Evolutionary conservation across 2,113 vertebrate species (phyloP).

Genomic region (Pollachius pollachius): DNA sequence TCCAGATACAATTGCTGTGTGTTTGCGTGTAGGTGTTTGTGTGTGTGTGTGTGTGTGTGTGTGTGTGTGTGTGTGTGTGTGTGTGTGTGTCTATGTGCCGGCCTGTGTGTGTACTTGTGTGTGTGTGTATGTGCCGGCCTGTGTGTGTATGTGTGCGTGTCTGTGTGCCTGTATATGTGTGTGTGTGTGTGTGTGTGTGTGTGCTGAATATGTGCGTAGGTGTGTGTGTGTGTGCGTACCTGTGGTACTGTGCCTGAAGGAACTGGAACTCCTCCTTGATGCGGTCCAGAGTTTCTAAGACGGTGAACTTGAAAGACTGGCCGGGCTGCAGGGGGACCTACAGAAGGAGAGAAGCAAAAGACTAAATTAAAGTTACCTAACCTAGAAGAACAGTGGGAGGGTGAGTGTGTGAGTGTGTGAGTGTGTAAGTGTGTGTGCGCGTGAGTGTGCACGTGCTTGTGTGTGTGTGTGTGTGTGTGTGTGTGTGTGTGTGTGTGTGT

Average conservation of each 20-base stretch:
- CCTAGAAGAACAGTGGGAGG: background rate
- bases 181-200: background rate
- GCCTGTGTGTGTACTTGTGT: too few relatives aligned
- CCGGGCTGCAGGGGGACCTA: conserved; percentile 84
- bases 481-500: conserved; percentile 8
- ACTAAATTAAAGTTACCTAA: background rate
- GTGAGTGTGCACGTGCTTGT: too few relatives aligned
- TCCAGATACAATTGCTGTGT: background rate
- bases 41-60: too few relatives aligned
- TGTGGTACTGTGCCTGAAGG: conserved; percentile 90
- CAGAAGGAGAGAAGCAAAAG: background rate
- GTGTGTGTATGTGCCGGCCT: too few relatives aligned
- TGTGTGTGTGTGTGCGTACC: conserved; percentile 61
- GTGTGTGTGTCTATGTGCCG: too few relatives aligned
- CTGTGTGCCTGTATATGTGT: background rate
- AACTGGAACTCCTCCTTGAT: conserved; percentile 94
- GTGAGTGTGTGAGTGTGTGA: background rate
- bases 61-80: too few relatives aligned
- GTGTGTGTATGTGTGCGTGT: background rate
- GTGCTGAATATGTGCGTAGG: background rate
- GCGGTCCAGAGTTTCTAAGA: conserved; percentile 87
- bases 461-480: conserved; percentile 3
- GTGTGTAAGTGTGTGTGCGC: background rate
- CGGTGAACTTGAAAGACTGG: conserved; percentile 91
- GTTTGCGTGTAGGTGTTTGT: too few relatives aligned